Evolutionary conservation across 2,888 invertebrate species (phyloP), one percentile per base, ranked within the genome.

Genomic region (Catocala nupta): DNA sequence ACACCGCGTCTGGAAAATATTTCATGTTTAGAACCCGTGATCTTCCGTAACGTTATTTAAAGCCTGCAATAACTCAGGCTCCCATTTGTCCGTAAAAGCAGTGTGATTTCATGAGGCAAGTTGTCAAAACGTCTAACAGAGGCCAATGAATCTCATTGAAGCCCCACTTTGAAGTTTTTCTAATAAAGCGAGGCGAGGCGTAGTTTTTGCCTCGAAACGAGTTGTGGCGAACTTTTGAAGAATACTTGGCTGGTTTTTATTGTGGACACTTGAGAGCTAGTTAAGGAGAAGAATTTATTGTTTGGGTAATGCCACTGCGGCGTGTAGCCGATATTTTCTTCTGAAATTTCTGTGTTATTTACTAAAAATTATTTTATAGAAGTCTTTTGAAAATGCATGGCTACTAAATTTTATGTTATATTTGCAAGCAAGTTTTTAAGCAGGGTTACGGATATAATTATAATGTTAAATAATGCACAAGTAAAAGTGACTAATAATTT

Each of bases 161-260:
- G 65, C 59, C 44, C 55, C 59, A 64, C 68, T 71, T 79, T 72
- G 68, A 81, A 81, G 75, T 81, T 79, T 78, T 77, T 75, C 77
- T 79, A 79, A 81, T 81, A 81, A 81, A 78, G 79, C 48, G 44
- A 43, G 60, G 51, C 52, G 56, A 59, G 58, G n/a, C 67, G 68
- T 75, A 78, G 81, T 77, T 75, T 80, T 69, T 71, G 66, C 63
- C 39, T 70, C 70, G 63, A 71, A 80, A 77, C 72, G 79, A 80
- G 77, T 81, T 71, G 71, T 69, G 68, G 55, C 36, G 56, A 77
- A 79, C 69, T 79, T 81, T 65, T 74, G 65, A 75, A 81, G 80
- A 73, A 79, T 68, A 75, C 75, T 79, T 70, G 59, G 50, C 60
- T 65, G 56, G 75, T 77, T 77, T 78, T 81, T 72, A 80, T 75